Base-by-base conservation (phyloP, 2,888 invertebrate genomes). In the Cephalotes varians region DNA sequence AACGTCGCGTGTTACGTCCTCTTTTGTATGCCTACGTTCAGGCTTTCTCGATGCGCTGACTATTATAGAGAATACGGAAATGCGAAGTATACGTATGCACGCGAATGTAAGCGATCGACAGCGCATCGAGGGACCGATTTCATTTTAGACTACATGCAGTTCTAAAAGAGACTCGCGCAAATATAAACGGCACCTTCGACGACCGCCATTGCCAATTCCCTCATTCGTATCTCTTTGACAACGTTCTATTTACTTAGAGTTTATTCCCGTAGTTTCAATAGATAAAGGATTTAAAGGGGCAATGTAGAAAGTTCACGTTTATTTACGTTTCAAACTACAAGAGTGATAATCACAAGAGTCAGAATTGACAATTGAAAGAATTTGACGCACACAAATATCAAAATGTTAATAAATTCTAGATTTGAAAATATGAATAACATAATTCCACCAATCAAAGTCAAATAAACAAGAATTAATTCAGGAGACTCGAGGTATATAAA, bases 1-100 rank as follows among this genome's bases (percentile, higher is more conserved):
- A 65, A 83, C 62, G 72, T 87, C 83, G 87, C 88, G 85, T 88
- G 89, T 74, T 72, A 58, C 56, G 21, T 54, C 12, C 87, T 80
- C 72, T 82, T 82, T 87, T 67, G 62, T 71, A 64, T 71, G 60
- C 56, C 62, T 31, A 65, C 21, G 56, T 28, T 58, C 56, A 44
- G 40, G 31, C 25, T 56, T 49, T 31, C 51, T 44, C 81, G 64
- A 65, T 82, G 37, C 82, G 28, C 80, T 44, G 31, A 34, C 64
- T 12, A 65, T 65, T 72, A 81, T 56, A 12, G 58, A 44, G 44
- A 56, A 83, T 67, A 58, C 64, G 80, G 51, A 80, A 58, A 81
- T 49, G 31, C 49, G 21, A 62, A 47, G 44, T 81, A n/a, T 60
- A 49, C 40, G 60, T 60, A 18, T 37, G n/a, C 79, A 73, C 73